phyloP scores from a whole-genome alignment of 2,797 vertebrate genomes.

The Micromesistius poutassou region DNA sequence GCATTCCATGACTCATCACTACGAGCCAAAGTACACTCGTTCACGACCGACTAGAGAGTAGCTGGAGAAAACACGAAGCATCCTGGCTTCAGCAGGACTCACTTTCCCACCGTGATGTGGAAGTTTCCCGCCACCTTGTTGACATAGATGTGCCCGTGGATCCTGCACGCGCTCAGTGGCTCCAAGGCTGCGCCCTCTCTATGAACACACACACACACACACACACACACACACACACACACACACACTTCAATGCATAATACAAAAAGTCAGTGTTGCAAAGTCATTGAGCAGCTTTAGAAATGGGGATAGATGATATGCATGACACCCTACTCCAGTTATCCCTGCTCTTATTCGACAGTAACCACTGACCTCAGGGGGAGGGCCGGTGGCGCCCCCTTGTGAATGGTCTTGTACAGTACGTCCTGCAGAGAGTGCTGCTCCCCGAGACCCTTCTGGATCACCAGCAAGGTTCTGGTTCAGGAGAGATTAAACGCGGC shows the following conservation, averaged over 20 bases:
- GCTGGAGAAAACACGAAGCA: conserved; percentile 72
- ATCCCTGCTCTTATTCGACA: not conserved
- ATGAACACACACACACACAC: not conserved
- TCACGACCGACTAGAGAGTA: not conserved
- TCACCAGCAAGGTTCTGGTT: conserved; percentile 81
- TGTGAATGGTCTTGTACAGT: conserved; percentile 90
- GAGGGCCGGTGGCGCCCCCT: conserved; percentile 84
- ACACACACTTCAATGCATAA: not conserved
- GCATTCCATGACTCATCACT: too few species aligned
- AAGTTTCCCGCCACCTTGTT: conserved; percentile 99
- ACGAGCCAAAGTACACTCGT: too few species aligned
- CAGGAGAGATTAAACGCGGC: not conserved
- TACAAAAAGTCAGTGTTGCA: not conserved
- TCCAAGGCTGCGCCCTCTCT: conserved; percentile 79
- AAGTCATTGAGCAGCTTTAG: not conserved
- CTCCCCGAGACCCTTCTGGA: conserved; percentile 87
- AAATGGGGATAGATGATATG: not conserved
- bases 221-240: not conserved
- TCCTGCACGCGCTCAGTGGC: conserved; percentile 89
- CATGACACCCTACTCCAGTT: not conserved
- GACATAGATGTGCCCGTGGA: conserved; percentile 91
- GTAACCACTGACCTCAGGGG: conserved; percentile 63
- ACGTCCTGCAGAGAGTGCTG: conserved; percentile 94
- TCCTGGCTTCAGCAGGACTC: conserved; percentile 74
- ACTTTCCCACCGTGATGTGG: conserved; percentile 98